Evolutionary conservation across 2,113 vertebrate species (phyloP).

Genomic region (Pelobates fuscus): DNA sequence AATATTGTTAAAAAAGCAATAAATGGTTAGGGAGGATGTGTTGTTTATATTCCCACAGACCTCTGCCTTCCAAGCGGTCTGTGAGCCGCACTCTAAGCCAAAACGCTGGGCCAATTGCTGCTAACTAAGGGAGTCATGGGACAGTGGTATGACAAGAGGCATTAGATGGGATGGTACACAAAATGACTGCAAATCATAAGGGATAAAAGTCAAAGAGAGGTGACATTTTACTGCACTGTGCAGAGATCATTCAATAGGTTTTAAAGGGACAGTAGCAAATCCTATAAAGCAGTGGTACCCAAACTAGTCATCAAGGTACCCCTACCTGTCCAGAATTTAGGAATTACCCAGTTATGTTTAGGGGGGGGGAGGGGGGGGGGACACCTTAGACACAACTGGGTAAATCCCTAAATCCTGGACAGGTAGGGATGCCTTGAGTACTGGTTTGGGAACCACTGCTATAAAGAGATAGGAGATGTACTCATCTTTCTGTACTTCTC

Average conservation of each 20-base stretch:
- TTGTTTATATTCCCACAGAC: conserved; percentile 33
- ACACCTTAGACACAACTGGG: too few species aligned
- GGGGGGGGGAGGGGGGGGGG: too few species aligned
- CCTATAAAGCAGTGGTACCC: too few species aligned
- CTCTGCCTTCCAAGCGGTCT: neutral
- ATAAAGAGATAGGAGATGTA: too few species aligned
- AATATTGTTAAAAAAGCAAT: neutral
- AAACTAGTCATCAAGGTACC: too few species aligned
- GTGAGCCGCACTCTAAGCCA: neutral
- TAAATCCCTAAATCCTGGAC: too few species aligned
- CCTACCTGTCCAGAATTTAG: too few species aligned
- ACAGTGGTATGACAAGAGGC: conserved; percentile 13
- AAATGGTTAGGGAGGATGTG: neutral
- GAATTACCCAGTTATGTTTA: too few species aligned
- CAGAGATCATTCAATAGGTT: neutral
- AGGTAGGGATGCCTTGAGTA: too few species aligned
- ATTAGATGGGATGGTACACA: neutral
- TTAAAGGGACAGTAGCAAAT: neutral
- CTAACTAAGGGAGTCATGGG: conserved; percentile 6
- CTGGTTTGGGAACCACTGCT: too few species aligned
- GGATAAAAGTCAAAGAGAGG: neutral
- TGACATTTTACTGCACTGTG: neutral
- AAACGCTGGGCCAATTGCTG: neutral
- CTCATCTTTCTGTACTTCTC: too few species aligned
- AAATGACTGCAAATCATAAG: neutral